phyloP scores from a whole-genome alignment of 2,797 vertebrate genomes.

The Molossus alvarezi region DNA sequence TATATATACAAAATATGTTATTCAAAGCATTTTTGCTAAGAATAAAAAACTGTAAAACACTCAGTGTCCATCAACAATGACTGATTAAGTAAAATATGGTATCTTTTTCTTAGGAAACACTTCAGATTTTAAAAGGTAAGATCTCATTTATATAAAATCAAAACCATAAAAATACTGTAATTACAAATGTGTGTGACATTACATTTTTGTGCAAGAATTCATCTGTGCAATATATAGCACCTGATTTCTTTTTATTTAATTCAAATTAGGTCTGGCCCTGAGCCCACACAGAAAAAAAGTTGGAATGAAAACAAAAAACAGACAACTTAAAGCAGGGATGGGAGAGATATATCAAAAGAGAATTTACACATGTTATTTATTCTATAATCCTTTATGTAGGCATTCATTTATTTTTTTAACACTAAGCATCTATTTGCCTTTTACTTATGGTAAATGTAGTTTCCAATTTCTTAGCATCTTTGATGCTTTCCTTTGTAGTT shows the following conservation, averaged over 20 bases:
- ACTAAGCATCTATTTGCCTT: constrained; percentile 13
- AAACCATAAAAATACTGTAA: neutral
- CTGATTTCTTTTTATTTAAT: neutral
- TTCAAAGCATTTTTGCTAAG: neutral
- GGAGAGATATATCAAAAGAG: neutral
- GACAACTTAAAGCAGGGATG: neutral
- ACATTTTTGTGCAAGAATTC: neutral
- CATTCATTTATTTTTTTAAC: neutral
- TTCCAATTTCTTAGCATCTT: neutral
- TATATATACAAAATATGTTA: neutral
- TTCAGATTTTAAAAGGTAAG: neutral
- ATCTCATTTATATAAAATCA: neutral
- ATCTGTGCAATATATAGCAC: neutral
- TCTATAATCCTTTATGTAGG: neutral
- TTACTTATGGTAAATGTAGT: neutral
- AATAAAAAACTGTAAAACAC: constrained; percentile 45
- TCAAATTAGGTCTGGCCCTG: neutral
- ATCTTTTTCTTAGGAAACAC: neutral
- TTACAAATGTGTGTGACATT: neutral
- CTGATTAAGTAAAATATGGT: neutral
- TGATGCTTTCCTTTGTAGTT: neutral
- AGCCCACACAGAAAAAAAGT: neutral
- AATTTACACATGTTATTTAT: neutral
- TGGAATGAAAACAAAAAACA: neutral
- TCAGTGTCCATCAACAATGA: neutral